These are phyloP conservation scores for Aphrocallistes beatrix DNA, from an alignment of 37 sponge, comb jelly and placozoan genomes.

Conservation along the genomic window DNA sequence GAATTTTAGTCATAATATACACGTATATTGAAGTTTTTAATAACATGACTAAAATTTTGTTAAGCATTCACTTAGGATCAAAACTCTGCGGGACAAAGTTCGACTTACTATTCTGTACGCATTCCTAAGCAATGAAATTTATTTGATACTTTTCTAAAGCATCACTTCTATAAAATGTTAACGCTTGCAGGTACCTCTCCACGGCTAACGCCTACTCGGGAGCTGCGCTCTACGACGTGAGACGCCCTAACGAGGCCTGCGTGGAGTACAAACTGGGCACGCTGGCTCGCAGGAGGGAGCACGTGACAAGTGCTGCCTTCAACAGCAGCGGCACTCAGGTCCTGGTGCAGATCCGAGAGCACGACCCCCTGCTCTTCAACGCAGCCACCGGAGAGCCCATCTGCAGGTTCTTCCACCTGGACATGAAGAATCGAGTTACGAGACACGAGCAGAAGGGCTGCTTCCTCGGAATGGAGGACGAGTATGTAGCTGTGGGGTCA, in stretches of 20 bases:
- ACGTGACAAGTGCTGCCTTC: not conserved
- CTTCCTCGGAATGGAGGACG: constrained; percentile 53
- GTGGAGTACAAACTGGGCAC: not conserved
- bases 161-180: not conserved
- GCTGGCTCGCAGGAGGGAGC: not conserved
- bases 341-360: constrained; percentile 15
- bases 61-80: too few species aligned
- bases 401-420: constrained; percentile 23
- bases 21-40: too few species aligned
- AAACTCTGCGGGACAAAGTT: too few species aligned
- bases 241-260: constrained; percentile 24
- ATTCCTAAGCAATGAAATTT: too few species aligned
- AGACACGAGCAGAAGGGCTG: constrained; percentile 55
- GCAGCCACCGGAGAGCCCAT: not conserved
- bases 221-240: constrained; percentile 38
- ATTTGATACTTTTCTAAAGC: not conserved
- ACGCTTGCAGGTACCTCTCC: constrained; percentile 28
- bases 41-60: too few species aligned
- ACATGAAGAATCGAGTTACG: constrained; percentile 22
- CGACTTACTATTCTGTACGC: too few species aligned
- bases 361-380: not conserved
- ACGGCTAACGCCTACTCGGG: constrained; percentile 29
- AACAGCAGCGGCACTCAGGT: not conserved
- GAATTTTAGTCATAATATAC: too few species aligned
- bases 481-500: constrained; percentile 65